phyloP scores from a whole-genome alignment of 2,888 invertebrate genomes.

The Hedya salicella region DNA sequence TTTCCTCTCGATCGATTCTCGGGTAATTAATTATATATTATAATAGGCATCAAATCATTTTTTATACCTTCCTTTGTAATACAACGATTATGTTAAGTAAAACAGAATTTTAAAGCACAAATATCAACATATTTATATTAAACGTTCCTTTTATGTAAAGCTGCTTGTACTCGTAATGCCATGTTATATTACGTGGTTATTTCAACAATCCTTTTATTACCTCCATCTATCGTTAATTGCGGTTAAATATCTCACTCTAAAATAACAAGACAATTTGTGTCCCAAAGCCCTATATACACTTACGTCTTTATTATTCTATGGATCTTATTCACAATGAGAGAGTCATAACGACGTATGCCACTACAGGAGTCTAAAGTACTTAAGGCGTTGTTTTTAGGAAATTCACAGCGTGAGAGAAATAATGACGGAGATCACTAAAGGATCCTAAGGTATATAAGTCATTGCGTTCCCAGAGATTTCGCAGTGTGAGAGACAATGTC shows the following conservation, averaged over 20 bases:
- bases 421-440: not conserved
- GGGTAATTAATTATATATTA: no score
- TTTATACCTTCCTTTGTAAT: no score
- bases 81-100: no score
- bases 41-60: no score
- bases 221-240: not conserved
- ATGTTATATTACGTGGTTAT: not conserved
- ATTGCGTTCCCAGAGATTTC: no score
- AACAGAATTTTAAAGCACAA: no score
- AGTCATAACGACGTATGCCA: not conserved
- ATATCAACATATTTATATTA: no score
- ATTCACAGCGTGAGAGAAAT: not conserved
- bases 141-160: not conserved
- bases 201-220: not conserved
- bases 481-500: not conserved
- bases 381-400: slow-evolving; percentile 3
- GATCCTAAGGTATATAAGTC: not conserved
- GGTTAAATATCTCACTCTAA: slow-evolving; percentile 3
- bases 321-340: not conserved
- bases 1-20: no score
- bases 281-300: not conserved
- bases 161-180: not conserved
- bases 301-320: not conserved
- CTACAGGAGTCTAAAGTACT: not conserved
- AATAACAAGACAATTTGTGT: not conserved